These are phyloP conservation scores for Capreolus pygargus DNA, from an alignment of 2,113 vertebrate genomes.

Conservation along the genomic window DNA sequence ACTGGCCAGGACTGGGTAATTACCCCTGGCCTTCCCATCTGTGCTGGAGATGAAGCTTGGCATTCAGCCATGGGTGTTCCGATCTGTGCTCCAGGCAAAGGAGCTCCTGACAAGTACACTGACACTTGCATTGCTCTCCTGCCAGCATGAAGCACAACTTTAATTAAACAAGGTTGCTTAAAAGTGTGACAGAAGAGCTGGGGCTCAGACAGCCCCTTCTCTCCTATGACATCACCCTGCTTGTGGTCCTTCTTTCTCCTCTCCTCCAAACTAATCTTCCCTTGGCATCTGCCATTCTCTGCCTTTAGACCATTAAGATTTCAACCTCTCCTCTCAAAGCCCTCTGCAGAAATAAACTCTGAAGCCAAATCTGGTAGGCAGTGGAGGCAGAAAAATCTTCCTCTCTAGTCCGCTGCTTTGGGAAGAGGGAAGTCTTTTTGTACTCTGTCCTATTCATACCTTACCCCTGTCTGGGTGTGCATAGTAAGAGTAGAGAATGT, in stretches of 20 bases:
- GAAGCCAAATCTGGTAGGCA: background rate
- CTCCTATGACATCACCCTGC: constrained; percentile 46
- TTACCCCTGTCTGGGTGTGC: background rate
- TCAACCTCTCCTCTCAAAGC: constrained; percentile 53
- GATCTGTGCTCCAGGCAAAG: constrained; percentile 64
- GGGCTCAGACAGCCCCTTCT: constrained; percentile 32
- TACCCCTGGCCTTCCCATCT: constrained; percentile 74
- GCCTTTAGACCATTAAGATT: constrained; percentile 43
- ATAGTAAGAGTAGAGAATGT: background rate
- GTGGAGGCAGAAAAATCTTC: background rate
- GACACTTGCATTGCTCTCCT: constrained; percentile 71
- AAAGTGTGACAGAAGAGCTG: constrained; percentile 58
- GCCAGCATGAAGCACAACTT: constrained; percentile 69
- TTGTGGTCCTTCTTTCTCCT: background rate
- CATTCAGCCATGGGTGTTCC: constrained; percentile 47
- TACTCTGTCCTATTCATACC: background rate
- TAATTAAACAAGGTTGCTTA: constrained; percentile 76
- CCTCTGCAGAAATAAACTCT: constrained; percentile 45
- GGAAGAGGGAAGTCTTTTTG: constrained; percentile 1
- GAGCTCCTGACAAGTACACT: constrained; percentile 72
- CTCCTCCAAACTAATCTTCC: background rate
- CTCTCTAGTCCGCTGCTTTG: background rate
- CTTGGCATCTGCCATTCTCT: constrained; percentile 42
- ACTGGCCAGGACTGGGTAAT: constrained; percentile 56
- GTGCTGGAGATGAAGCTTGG: constrained; percentile 60